A percentile compares a stretch with the other conserved stretches of the same genome.
phyloP scores from a whole-genome alignment of 1,140 invertebrate genomes.

The Neodiprion pinetum region DNA sequence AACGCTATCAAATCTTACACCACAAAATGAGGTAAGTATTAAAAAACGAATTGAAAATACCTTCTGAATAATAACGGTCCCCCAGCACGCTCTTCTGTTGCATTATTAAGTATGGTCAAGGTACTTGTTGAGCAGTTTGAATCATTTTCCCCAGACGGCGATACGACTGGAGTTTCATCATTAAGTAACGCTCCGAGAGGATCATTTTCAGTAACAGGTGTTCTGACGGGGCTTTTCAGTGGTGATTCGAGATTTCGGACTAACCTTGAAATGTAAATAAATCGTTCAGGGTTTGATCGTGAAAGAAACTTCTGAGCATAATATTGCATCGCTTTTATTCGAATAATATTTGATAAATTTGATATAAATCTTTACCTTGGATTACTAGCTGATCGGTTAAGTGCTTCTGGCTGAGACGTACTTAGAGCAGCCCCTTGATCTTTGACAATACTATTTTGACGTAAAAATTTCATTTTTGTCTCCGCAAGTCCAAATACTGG shows the following conservation, averaged over 20 bases:
- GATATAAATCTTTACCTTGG: conserved; percentile 44
- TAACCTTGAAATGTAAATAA: conserved; percentile 56
- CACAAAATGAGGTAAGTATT: not conserved
- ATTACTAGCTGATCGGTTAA: conserved; percentile 52
- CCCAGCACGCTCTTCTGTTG: conserved; percentile 53
- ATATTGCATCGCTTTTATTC: not conserved
- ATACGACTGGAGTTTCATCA: conserved; percentile 59
- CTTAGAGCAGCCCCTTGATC: conserved; percentile 42
- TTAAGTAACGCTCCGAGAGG: conserved; percentile 83
- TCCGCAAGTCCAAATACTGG: conserved; percentile 53
- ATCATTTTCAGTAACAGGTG: conserved; percentile 88
- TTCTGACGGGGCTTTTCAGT: conserved; percentile 69
- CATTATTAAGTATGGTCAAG: conserved; percentile 56
- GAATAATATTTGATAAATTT: not conserved
- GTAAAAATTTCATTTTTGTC: conserved; percentile 51
- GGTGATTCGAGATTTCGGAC: conserved; percentile 60
- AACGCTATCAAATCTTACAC: too few species aligned
- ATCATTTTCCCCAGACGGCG: conserved; percentile 59
- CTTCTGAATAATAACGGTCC: conserved; percentile 59
- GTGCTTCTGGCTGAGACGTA: conserved; percentile 44
- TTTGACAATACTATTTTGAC: conserved; percentile 60
- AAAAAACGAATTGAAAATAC: conserved; percentile 30
- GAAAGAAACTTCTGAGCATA: conserved; percentile 8
- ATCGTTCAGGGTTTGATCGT: not conserved
- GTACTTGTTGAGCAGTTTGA: conserved; percentile 61